Evolutionary conservation across 1,140 invertebrate species (phyloP).

Genomic region (Diabrotica virgifera): DNA sequence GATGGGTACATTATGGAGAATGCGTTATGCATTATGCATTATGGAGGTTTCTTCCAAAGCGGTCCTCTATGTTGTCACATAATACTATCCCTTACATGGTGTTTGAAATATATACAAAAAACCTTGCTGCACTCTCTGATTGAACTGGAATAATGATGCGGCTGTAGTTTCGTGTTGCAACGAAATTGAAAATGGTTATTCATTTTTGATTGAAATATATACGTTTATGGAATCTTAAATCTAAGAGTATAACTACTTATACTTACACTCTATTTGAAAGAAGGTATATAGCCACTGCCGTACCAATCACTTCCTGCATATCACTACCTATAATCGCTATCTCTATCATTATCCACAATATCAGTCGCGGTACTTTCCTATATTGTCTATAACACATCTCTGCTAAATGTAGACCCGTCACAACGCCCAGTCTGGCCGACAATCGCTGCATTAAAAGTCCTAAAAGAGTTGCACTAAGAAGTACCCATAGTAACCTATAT

Average conservation of each 20-base stretch:
- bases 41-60: too few relatives aligned
- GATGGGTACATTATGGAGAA: too few relatives aligned
- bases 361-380: conserved; percentile 69
- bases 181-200: too few relatives aligned
- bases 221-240: too few relatives aligned
- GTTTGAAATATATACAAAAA: too few relatives aligned
- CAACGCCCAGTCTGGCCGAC: conserved; percentile 66
- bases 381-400: conserved; percentile 84
- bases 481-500: conserved; percentile 84
- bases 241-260: background rate
- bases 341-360: conserved; percentile 93
- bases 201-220: too few relatives aligned
- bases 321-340: conserved; percentile 93
- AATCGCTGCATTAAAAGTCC: conserved; percentile 87
- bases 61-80: too few relatives aligned
- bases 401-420: conserved; percentile 72
- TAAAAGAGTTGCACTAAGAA: conserved; percentile 81
- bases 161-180: too few relatives aligned
- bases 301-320: conserved; percentile 93
- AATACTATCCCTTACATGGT: too few relatives aligned
- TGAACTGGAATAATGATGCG: too few relatives aligned
- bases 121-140: too few relatives aligned
- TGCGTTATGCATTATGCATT: too few relatives aligned
- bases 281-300: conserved; percentile 86
- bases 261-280: conserved; percentile 75